These are phyloP conservation scores for Malurus alboscapulatus DNA, from an alignment of 2,113 vertebrate species.

Conservation along the genomic window DNA sequence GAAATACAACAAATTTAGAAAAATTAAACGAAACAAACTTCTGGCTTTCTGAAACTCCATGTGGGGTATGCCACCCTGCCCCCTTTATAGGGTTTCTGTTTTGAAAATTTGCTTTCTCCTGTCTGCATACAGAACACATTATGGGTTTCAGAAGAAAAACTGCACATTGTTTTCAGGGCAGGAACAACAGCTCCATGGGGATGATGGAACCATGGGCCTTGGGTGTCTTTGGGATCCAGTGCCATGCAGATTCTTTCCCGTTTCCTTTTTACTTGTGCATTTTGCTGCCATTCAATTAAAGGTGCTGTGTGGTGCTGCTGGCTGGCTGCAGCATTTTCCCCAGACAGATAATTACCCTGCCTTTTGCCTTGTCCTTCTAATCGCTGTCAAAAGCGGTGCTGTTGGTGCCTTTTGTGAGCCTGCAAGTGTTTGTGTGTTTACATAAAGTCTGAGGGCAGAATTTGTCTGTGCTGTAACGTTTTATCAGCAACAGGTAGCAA, in stretches of 20 bases:
- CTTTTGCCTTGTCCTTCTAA: not conserved
- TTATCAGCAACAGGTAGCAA: constrained; percentile 12
- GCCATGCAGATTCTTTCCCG: not conserved
- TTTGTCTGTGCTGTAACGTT: not conserved
- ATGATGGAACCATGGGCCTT: not conserved
- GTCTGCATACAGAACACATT: not conserved
- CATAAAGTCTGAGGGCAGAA: not conserved
- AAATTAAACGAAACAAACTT: not conserved
- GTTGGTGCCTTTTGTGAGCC: not conserved
- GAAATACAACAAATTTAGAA: not conserved
- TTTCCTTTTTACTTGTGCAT: not conserved
- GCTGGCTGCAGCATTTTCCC: not conserved
- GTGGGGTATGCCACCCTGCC: not conserved
- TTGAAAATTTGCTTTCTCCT: not conserved
- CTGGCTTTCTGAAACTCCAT: not conserved
- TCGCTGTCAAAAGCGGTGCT: not conserved
- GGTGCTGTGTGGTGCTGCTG: not conserved
- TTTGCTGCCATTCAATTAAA: not conserved
- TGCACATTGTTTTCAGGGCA: rapidly evolving
- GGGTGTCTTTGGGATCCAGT: not conserved
- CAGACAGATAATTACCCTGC: not conserved
- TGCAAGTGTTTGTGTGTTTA: not conserved
- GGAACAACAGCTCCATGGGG: not conserved
- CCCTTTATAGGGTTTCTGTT: not conserved
- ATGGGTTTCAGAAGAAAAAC: rapidly evolving